Conservation (phyloP, 2,113 vertebrate species). For the Rattus rattus region DNA sequence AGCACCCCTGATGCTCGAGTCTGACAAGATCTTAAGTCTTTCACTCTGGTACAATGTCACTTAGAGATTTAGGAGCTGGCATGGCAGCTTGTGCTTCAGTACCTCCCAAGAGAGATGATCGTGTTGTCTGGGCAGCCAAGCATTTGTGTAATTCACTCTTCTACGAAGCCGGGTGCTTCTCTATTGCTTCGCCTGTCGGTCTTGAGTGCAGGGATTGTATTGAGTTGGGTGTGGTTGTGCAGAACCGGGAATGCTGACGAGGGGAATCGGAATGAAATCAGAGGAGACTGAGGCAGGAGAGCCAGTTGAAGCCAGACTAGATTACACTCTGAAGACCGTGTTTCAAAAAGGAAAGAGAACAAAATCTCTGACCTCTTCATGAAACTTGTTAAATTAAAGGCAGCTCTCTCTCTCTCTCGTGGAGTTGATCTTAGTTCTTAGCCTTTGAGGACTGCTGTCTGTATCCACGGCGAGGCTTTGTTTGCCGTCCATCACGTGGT, state of each 20-base stretch:
- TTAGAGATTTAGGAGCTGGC: neutral
- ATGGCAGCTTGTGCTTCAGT: neutral
- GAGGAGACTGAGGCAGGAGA: neutral
- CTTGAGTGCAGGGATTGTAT: neutral
- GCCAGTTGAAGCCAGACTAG: neutral
- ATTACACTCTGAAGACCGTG: neutral
- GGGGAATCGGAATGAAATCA: too few relatives aligned
- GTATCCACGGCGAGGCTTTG: conserved; percentile 10
- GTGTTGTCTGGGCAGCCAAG: neutral
- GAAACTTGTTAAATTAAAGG: conserved; percentile 24
- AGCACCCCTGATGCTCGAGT: neutral
- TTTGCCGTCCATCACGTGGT: conserved; percentile 1
- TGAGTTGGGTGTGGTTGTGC: neutral
- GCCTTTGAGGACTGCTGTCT: neutral
- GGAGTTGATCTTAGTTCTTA: conserved; percentile 7
- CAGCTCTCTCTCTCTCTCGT: neutral
- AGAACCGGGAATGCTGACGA: neutral
- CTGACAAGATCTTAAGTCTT: neutral
- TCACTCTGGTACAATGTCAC: neutral
- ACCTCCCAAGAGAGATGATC: neutral
- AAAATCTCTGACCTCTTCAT: neutral
- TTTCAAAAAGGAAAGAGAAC: neutral
- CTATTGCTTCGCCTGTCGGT: neutral
- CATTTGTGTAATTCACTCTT: conserved; percentile 12
- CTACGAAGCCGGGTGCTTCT: neutral